Conservation (phyloP, 2,888 invertebrate genomes). For the Nebria salina region DNA sequence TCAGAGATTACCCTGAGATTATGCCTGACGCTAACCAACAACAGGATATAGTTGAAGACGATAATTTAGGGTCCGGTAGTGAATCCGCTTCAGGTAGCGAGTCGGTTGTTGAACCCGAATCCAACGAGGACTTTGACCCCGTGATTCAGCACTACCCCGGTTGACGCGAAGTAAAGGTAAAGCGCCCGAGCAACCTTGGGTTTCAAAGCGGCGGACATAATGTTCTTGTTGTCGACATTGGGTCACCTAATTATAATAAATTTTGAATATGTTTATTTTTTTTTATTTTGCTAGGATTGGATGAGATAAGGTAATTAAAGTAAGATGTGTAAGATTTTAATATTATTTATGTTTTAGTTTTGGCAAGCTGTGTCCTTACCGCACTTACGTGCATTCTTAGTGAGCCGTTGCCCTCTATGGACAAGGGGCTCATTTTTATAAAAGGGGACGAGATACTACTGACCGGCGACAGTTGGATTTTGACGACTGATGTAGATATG, state of each 20-base stretch:
- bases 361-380: not conserved
- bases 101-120: not conserved
- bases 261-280: not conserved
- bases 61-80: not conserved
- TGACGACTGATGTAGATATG: slow-evolving; percentile 20
- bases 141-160: not conserved
- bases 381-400: not conserved
- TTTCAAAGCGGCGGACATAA: not conserved
- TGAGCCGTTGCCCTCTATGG: not conserved
- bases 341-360: not conserved
- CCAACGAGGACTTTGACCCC: not conserved
- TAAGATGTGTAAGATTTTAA: not conserved
- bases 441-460: slow-evolving; percentile 33
- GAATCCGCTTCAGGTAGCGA: not conserved
- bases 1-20: not conserved
- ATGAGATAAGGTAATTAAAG: not conserved
- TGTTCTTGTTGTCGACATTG: not conserved
- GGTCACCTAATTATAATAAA: too few species aligned
- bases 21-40: not conserved
- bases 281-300: not conserved
- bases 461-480: slow-evolving; percentile 32
- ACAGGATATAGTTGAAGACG: not conserved
- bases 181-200: not conserved
- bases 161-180: not conserved
- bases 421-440: slow-evolving; percentile 27